Evolutionary conservation across 2,888 invertebrate species (phyloP), one percentile per base, ranked within the genome.

Genomic region (Megaustenia siamemsis): DNA sequence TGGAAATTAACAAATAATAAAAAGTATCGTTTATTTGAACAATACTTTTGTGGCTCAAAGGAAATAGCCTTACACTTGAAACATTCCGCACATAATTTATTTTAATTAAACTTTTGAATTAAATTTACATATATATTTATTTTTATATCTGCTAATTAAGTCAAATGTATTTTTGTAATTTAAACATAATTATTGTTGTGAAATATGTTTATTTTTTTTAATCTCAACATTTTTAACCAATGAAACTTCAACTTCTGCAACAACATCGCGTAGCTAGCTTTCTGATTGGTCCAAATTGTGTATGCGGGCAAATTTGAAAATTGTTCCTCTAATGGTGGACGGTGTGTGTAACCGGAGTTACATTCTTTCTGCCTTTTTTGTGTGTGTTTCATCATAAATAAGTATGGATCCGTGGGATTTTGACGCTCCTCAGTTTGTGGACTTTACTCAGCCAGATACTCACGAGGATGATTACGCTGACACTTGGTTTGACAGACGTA

Each of bases 391-490:
- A 49, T 53, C 24, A 71, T 43, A n/a, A 73, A 71, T 43, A n/a
- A 73, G 10, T 38, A 78, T 78, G 78, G 80, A 83, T 35, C 45
- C 28, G 21, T 92, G 91, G 91, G 90, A 91, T 66, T 92, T 88
- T 84, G 88, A 91, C 83, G 90, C 90, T 38, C 92, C 92, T 15
- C 90, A 91, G 76, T 92, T 89, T 86, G 89, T 91, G 12, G 92
- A 92, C 88, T 92, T 92, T 86, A 86, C 87, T 10, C 86, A 86
- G 12, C 83, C 88, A 10, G 18, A 83, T 35, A 53, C 8, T 5
- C 15, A 77, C 38, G 83, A 68, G 10, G 18, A 75, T n/a, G 40
- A 68, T n/a, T 80, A 49, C 35, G 40, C 43, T 28, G 83, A 83
- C 28, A 53, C 76, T 6, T 83, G 83, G 83, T 83, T 83, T 40